Evolutionary conservation across 2,113 vertebrate genomes (phyloP), one percentile per base, ranked within the genome.

Genomic region (Boulengerochromis microlepis): DNA sequence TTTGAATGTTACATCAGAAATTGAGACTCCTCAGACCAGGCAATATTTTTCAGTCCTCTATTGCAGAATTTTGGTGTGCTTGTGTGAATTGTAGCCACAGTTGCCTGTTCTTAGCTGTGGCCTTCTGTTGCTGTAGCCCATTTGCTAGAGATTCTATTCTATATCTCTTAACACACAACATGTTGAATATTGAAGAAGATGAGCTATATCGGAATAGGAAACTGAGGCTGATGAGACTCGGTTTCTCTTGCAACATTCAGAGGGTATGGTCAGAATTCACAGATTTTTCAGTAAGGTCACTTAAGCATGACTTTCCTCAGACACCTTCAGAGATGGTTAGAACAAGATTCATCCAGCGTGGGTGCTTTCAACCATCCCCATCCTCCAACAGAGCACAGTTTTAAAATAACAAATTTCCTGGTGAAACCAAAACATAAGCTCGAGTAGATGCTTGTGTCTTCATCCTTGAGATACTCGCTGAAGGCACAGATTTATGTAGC

Each of bases 401-500:
- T 74, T 57, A 88, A 82, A 87, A 90, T 71, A 8, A 92, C 86
- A 86, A 15, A 89, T 90, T 66, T 83, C 15, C 52, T 71, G 7
- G 10, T 66, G 56, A 89, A 88, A 83, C 56, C 59, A 10, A 87
- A 84, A 91, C 74, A 82, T 29, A 22, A 74, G 56, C 56, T 54
- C 66, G 40, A 64, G 86, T 54, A 83, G 8, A 42, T 57, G 40
- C 89, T 64, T 81, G 78, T 18, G 33, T 85, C 59, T 76, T 22
- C 5, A 71, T 86, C 69, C 81, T 69, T 85, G 54, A 89, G 53
- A 74, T 54, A 24, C 22, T 64, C 6, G 8, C 50, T 29, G 16
- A 31, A 42, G 74, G 57, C 26, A 45, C 56, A 61, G 90, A 92
- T 93, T 92, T 83, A 93, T 91, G 87, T 61, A 35, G 78, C 56